Evolutionary conservation across 1,140 invertebrate species (phyloP).

Genomic region (Diorhabda carinulata): DNA sequence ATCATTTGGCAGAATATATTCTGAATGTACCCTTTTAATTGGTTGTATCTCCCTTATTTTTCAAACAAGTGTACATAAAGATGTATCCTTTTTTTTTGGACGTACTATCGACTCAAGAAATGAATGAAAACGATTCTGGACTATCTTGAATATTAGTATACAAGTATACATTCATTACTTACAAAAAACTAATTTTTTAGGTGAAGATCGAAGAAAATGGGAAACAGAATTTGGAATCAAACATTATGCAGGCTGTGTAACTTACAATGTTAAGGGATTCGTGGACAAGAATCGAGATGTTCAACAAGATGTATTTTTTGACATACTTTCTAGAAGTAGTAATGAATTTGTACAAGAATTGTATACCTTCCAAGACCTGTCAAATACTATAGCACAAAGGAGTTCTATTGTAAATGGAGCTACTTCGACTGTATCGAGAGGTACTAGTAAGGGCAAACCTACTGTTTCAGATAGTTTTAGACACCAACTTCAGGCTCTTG

Average conservation of each 20-base stretch:
- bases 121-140: no score
- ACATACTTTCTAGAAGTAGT: slow-evolving; percentile 80
- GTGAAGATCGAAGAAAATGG: slow-evolving; percentile 79
- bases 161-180: not conserved
- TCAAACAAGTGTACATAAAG: no score
- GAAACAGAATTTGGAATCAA: slow-evolving; percentile 86
- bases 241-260: slow-evolving; percentile 94
- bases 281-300: slow-evolving; percentile 96
- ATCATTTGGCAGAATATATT: no score
- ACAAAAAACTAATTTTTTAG: slow-evolving; percentile 27
- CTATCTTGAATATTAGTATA: no score
- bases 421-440: slow-evolving; percentile 70
- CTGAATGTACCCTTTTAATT: no score
- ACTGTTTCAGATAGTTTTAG: slow-evolving; percentile 92
- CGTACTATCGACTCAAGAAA: no score
- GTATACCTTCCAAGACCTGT: slow-evolving; percentile 70
- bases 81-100: no score
- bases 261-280: slow-evolving; percentile 89
- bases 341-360: slow-evolving; percentile 87
- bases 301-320: slow-evolving; percentile 92
- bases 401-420: slow-evolving; percentile 46
- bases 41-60: no score
- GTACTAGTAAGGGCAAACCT: slow-evolving; percentile 86
- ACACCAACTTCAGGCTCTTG: slow-evolving; percentile 83
- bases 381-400: slow-evolving; percentile 32